Percentiles rank a stretch among this genome's conserved stretches.
These are phyloP conservation scores for Coregonus ussuriensis DNA, from an alignment of 2,797 vertebrate genomes.

Conservation along the genomic window DNA sequence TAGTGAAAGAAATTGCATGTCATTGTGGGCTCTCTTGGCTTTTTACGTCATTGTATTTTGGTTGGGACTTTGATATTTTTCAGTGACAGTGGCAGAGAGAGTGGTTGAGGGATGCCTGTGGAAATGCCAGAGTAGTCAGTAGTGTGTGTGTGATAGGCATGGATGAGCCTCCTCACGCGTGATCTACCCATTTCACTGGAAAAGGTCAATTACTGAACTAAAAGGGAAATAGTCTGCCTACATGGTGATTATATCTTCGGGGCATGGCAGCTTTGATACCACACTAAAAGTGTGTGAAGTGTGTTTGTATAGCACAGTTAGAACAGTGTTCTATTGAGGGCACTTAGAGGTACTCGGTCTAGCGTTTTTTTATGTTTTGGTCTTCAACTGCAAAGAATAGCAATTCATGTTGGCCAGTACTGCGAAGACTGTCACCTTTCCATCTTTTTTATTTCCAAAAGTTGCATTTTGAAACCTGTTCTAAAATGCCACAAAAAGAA, in stretches of 20 bases:
- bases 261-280: neutral
- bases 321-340: neutral
- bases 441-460: too few relatives aligned
- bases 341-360: too few relatives aligned
- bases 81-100: slow-evolving; percentile 9
- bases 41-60: neutral
- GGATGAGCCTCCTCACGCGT: slow-evolving; percentile 5
- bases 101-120: slow-evolving; percentile 13
- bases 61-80: neutral
- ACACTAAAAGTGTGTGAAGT: neutral
- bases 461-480: too few relatives aligned
- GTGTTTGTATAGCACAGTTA: neutral
- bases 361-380: too few relatives aligned
- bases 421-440: too few relatives aligned
- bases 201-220: slow-evolving; percentile 22
- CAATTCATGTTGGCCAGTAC: too few relatives aligned
- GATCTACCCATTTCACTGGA: slow-evolving; percentile 16
- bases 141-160: slow-evolving; percentile 3
- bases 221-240: neutral
- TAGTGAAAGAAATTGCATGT: neutral
- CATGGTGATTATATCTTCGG: neutral
- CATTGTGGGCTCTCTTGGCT: neutral
- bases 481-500: too few relatives aligned
- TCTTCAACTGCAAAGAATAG: too few relatives aligned
- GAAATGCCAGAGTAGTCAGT: slow-evolving; percentile 23